Evolutionary conservation across 2,888 invertebrate species (phyloP).

Genomic region (Dryadula phaetusa): DNA sequence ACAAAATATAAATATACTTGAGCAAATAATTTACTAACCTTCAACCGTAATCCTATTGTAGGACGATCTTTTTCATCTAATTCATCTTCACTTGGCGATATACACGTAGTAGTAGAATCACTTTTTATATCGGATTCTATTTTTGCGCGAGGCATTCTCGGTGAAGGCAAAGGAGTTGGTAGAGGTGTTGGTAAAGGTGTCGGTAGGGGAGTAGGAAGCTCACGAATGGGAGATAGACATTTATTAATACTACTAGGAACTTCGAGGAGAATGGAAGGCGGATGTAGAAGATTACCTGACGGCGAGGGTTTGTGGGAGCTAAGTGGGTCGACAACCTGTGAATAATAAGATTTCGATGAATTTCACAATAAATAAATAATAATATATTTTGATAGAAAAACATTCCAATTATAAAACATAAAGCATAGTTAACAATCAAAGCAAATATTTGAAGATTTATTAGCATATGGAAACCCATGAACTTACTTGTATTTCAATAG

Average conservation of each 20-base stretch:
- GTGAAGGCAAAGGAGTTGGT: slow-evolving; percentile 84
- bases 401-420: neutral
- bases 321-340: slow-evolving; percentile 86
- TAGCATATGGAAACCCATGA: neutral
- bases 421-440: neutral
- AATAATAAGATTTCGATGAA: slow-evolving; percentile 38
- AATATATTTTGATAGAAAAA: neutral
- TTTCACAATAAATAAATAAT: slow-evolving; percentile 22
- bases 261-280: slow-evolving; percentile 90
- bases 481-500: slow-evolving; percentile 76
- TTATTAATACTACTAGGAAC: slow-evolving; percentile 89
- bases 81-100: slow-evolving; percentile 77
- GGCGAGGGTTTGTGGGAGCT: slow-evolving; percentile 86
- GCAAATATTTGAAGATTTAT: too few species aligned
- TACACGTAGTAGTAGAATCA: slow-evolving; percentile 60
- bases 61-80: slow-evolving; percentile 70
- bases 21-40: slow-evolving; percentile 53
- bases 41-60: slow-evolving; percentile 66
- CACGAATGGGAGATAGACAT: slow-evolving; percentile 91
- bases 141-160: slow-evolving; percentile 71
- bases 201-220: slow-evolving; percentile 85
- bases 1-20: too few species aligned
- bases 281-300: slow-evolving; percentile 86
- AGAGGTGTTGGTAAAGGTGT: slow-evolving; percentile 83
- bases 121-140: slow-evolving; percentile 64